Evolutionary conservation across 2,888 invertebrate species (phyloP).

Genomic region (Lottia gigantea): DNA sequence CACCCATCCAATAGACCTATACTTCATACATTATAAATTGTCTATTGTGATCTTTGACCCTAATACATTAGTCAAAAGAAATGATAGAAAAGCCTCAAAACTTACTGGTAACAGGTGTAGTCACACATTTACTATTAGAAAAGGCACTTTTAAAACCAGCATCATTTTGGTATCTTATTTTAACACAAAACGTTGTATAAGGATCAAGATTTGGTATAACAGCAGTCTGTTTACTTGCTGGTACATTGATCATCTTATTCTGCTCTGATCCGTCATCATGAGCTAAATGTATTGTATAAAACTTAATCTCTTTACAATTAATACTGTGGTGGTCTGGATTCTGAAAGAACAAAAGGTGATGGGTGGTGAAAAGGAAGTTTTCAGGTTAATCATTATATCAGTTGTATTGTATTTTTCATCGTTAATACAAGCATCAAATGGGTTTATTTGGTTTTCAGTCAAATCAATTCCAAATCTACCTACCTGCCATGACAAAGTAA

Average conservation of each 20-base stretch:
- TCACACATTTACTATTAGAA: conserved; percentile 45
- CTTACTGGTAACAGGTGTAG: conserved; percentile 52
- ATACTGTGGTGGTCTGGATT: conserved; percentile 13
- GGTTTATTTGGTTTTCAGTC: neutral
- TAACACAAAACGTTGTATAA: conserved; percentile 51
- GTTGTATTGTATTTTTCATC: too few relatives aligned
- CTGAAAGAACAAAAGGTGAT: neutral
- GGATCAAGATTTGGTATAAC: conserved; percentile 47
- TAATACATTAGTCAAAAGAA: too few relatives aligned
- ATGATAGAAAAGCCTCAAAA: neutral
- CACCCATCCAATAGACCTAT: too few relatives aligned
- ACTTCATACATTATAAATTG: neutral
- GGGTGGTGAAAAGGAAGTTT: neutral
- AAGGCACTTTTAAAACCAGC: conserved; percentile 44
- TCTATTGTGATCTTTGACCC: too few relatives aligned
- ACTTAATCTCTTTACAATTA: conserved; percentile 18
- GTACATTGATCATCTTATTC: conserved; percentile 20
- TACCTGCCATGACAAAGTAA: neutral
- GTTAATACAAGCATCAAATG: too few relatives aligned
- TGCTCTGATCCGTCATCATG: conserved; percentile 13
- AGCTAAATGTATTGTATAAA: conserved; percentile 17
- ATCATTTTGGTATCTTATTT: conserved; percentile 48
- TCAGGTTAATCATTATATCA: conserved; percentile 21
- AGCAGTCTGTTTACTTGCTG: conserved; percentile 28
- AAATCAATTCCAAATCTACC: neutral